phyloP scores from a whole-genome alignment of 2,113 vertebrate genomes.

The Chaetodon trifascialis region DNA sequence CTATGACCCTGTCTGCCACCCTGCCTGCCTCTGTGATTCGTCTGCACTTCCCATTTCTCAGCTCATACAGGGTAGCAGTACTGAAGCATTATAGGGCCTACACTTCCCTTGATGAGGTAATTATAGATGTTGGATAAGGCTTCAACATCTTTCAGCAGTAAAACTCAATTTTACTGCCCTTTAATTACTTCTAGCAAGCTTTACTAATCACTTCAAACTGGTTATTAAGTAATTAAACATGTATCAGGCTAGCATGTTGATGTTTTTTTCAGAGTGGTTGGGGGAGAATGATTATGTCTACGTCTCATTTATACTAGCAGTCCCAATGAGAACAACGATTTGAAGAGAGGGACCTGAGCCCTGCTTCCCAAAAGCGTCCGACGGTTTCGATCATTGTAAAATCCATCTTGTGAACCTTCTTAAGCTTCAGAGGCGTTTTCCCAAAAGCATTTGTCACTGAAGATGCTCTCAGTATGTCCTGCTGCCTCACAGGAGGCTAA shows the following conservation, averaged over 20 bases:
- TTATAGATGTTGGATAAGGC: slow-evolving; percentile 70
- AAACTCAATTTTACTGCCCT: slow-evolving; percentile 61
- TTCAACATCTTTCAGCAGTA: slow-evolving; percentile 59
- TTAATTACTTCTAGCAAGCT: slow-evolving; percentile 65
- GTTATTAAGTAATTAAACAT: slow-evolving; percentile 68
- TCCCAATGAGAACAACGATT: not conserved
- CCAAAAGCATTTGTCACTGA: not conserved
- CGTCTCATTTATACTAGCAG: not conserved
- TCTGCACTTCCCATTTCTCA: slow-evolving; percentile 41
- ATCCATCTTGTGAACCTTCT: not conserved
- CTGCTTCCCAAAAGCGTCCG: not conserved
- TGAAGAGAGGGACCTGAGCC: not conserved
- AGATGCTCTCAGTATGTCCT: not conserved
- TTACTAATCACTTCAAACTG: slow-evolving; percentile 63
- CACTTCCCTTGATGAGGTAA: slow-evolving; percentile 67
- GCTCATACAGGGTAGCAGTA: slow-evolving; percentile 45
- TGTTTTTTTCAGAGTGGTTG: slow-evolving; percentile 25
- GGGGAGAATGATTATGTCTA: slow-evolving; percentile 7
- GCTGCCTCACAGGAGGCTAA: not conserved
- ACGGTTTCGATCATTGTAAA: not conserved
- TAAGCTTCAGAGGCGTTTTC: not conserved
- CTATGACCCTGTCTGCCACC: slow-evolving; percentile 12
- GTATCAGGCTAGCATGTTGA: slow-evolving; percentile 7
- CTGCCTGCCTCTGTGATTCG: slow-evolving; percentile 6
- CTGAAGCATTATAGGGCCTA: slow-evolving; percentile 42